A percentile compares a stretch with the other conserved stretches of the same genome.
Evolutionary conservation across 2,113 vertebrate genomes (phyloP).

Genomic region (Anthoscopus minutus): DNA sequence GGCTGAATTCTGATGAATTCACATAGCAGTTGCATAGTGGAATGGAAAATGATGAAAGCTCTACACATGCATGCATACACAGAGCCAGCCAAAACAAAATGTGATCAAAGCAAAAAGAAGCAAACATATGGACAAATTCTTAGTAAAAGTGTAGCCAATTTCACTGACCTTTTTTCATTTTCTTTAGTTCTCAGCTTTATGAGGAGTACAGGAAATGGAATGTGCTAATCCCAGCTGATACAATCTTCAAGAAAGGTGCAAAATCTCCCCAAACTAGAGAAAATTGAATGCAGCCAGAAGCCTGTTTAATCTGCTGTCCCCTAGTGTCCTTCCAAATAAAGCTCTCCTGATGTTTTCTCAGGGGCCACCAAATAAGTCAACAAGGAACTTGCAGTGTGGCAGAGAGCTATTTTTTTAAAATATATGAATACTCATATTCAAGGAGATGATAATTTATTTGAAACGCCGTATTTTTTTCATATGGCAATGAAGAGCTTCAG

Average conservation of each 20-base stretch:
- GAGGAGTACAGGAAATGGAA: slow-evolving; percentile 63
- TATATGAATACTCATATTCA: neutral
- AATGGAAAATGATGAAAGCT: neutral
- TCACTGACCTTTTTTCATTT: slow-evolving; percentile 66
- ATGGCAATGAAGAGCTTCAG: neutral
- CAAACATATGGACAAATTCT: slow-evolving; percentile 48
- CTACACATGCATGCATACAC: neutral
- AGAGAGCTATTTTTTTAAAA: neutral
- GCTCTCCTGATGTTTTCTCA: neutral
- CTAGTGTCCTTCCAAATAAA: slow-evolving; percentile 27
- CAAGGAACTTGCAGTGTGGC: neutral
- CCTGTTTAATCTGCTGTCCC: slow-evolving; percentile 2
- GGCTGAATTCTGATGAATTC: neutral
- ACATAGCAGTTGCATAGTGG: neutral
- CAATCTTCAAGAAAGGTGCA: slow-evolving; percentile 52
- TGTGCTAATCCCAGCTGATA: slow-evolving; percentile 58
- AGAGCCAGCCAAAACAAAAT: slow-evolving; percentile 16
- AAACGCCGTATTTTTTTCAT: slow-evolving; percentile 24
- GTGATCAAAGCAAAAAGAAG: neutral
- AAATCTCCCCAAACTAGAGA: slow-evolving; percentile 38
- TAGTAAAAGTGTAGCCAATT: slow-evolving; percentile 41
- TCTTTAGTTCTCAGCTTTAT: slow-evolving; percentile 54
- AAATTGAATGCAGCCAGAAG: slow-evolving; percentile 42
- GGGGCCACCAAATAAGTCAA: slow-evolving; percentile 3
- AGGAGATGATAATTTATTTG: slow-evolving; percentile 27